Percentiles rank a stretch among this genome's conserved stretches.
Conservation (phyloP, 2,888 invertebrate species). For the Agonopterix arenella region DNA sequence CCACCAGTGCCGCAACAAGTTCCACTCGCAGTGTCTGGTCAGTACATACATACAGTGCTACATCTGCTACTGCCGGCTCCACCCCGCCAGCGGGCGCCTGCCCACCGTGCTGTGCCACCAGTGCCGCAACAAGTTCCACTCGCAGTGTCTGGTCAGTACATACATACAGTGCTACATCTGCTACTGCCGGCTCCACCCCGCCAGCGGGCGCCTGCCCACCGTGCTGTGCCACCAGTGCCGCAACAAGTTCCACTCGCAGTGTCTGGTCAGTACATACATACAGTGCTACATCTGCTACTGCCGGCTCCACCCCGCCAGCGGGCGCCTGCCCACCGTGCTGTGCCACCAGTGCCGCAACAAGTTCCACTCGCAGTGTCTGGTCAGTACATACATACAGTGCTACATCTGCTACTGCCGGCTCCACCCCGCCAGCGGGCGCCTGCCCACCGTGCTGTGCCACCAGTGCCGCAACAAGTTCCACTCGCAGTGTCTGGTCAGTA, state of each 20-base stretch:
- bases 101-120: constrained; percentile 91
- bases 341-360: constrained; percentile 96
- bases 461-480: constrained; percentile 98
- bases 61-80: constrained; percentile 81
- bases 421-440: constrained; percentile 87
- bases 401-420: constrained; percentile 96
- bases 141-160: constrained; percentile 88
- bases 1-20: constrained; percentile 95
- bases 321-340: constrained; percentile 88
- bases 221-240: constrained; percentile 92
- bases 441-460: constrained; percentile 90
- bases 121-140: constrained; percentile 97
- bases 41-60: constrained; percentile 80
- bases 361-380: constrained; percentile 95
- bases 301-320: constrained; percentile 88
- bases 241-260: constrained; percentile 95
- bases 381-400: constrained; percentile 79
- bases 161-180: constrained; percentile 78
- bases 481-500: constrained; percentile 90
- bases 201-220: constrained; percentile 89
- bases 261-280: constrained; percentile 82
- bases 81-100: constrained; percentile 87
- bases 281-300: constrained; percentile 82
- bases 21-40: constrained; percentile 95
- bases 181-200: constrained; percentile 86